Percentiles rank a stretch among this genome's conserved stretches.
These are phyloP conservation scores for Alaudala cheleensis DNA, from an alignment of 2,113 vertebrate genomes.

Conservation along the genomic window DNA sequence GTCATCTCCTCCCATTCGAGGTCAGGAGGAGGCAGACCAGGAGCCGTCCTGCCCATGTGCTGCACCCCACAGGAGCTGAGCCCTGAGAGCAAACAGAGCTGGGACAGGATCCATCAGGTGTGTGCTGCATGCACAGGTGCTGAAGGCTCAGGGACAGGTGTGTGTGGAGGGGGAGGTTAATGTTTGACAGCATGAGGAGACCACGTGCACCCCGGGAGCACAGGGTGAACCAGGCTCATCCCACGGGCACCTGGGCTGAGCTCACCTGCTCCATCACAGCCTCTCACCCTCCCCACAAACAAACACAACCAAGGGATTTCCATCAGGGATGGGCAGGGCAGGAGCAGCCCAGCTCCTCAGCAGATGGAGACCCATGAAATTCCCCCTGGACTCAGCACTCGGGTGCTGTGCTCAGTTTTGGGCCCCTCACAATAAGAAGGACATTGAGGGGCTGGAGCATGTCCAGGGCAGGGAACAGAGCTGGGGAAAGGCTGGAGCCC, in stretches of 20 bases:
- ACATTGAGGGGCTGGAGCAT: neutral
- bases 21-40: neutral
- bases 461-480: neutral
- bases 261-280: rapidly evolving
- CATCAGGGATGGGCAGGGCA: neutral
- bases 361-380: neutral
- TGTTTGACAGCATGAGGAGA: neutral
- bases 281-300: rapidly evolving
- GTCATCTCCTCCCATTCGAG: neutral
- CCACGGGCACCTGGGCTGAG: rapidly evolving
- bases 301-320: neutral
- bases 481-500: neutral
- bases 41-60: neutral
- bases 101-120: too few species aligned
- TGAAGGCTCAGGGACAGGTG: neutral
- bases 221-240: rapidly evolving
- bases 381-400: neutral
- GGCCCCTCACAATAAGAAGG: neutral
- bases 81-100: neutral
- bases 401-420: neutral
- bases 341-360: neutral
- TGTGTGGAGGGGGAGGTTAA: neutral
- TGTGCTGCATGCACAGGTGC: rapidly evolving
- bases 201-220: rapidly evolving
- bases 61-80: neutral